Evolutionary conservation across 2,888 invertebrate species (phyloP).

Genomic region (Ischnura elegans): DNA sequence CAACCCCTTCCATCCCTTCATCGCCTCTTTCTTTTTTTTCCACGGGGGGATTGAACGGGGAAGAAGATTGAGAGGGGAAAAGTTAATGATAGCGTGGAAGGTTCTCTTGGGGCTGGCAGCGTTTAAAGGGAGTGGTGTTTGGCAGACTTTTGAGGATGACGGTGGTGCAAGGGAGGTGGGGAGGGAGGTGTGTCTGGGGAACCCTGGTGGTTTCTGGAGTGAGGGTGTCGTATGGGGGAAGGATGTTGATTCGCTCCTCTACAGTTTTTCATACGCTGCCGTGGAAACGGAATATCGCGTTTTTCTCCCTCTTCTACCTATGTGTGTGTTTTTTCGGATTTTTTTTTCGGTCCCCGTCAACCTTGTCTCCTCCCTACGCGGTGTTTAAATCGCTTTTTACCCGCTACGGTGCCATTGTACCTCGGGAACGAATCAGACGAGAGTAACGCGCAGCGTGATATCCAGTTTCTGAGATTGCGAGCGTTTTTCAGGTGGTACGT

Average conservation of each 20-base stretch:
- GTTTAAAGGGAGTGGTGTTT: background rate
- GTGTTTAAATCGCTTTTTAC: slow-evolving; percentile 17
- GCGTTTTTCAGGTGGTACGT: background rate
- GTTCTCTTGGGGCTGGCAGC: background rate
- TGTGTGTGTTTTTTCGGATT: no score
- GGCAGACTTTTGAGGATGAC: background rate
- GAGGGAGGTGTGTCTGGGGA: no score
- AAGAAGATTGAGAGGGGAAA: slow-evolving; percentile 29
- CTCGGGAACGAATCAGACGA: background rate
- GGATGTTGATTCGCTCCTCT: background rate
- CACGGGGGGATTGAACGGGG: background rate
- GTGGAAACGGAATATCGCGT: background rate
- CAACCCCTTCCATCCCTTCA: background rate
- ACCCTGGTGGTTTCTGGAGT: no score
- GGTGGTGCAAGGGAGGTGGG: background rate
- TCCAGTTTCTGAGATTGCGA: background rate
- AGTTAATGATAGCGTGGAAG: slow-evolving; percentile 59
- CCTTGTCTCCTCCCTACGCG: background rate
- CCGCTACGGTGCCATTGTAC: background rate
- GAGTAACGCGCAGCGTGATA: background rate
- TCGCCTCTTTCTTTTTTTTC: background rate
- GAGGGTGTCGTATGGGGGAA: background rate
- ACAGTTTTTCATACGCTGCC: slow-evolving; percentile 3
- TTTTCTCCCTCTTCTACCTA: background rate
- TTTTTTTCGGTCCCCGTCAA: background rate